phyloP scores from a whole-genome alignment of 2,888 invertebrate genomes.

The Protophormia terraenovae region DNA sequence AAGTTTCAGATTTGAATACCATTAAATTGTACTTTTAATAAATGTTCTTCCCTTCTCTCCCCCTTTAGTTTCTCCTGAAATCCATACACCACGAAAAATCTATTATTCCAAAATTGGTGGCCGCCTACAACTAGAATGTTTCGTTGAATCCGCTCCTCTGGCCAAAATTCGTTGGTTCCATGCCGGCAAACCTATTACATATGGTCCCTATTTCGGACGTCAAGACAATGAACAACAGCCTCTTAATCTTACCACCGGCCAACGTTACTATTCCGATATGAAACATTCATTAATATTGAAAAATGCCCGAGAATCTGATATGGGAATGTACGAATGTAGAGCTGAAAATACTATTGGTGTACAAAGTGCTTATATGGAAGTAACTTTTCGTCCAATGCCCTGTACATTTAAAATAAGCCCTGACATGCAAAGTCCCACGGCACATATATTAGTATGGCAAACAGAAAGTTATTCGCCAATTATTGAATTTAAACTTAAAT shows the following conservation, averaged over 20 bases:
- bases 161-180: constrained; percentile 87
- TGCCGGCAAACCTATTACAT: constrained; percentile 83
- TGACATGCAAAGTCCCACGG: constrained; percentile 80
- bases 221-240: constrained; percentile 80
- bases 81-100: constrained; percentile 85
- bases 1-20: too few relatives aligned
- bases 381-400: constrained; percentile 84
- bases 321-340: constrained; percentile 90
- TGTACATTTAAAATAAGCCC: constrained; percentile 80
- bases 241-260: constrained; percentile 80
- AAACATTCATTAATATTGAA: constrained; percentile 86
- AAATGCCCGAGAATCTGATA: constrained; percentile 86
- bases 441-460: constrained; percentile 90
- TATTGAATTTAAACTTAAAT: constrained; percentile 85
- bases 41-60: background rate
- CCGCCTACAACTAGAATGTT: constrained; percentile 87
- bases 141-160: constrained; percentile 86
- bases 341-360: constrained; percentile 89
- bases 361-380: constrained; percentile 86
- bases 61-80: constrained; percentile 87
- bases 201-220: constrained; percentile 79
- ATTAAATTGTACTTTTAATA: too few relatives aligned
- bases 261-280: constrained; percentile 82
- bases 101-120: constrained; percentile 89
- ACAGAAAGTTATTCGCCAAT: constrained; percentile 91